Conservation (phyloP, 2,113 vertebrate species). For the Machaerirhynchus nigripectus region DNA sequence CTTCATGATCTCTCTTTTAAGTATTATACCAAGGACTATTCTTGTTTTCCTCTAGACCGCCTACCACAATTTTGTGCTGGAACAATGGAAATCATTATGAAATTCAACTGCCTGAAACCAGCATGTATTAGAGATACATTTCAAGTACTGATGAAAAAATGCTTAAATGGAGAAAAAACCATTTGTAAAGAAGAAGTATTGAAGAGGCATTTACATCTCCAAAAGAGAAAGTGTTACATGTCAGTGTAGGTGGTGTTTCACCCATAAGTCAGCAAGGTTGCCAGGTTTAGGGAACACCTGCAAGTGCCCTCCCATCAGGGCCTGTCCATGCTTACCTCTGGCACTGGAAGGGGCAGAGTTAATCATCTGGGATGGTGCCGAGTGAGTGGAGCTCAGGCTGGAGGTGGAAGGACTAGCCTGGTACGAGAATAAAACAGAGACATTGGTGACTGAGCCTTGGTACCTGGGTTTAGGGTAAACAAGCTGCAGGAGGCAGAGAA, state of each 20-base stretch:
- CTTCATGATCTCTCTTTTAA: constrained; percentile 18
- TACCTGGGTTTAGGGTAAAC: constrained; percentile 57
- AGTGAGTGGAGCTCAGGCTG: constrained; percentile 93
- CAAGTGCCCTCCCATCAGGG: not conserved
- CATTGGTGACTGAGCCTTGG: constrained; percentile 68
- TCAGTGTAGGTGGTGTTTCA: not conserved
- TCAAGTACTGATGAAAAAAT: not conserved
- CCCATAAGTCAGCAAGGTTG: not conserved
- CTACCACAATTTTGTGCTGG: not conserved
- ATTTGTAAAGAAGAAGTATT: not conserved
- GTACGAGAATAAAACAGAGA: constrained; percentile 72
- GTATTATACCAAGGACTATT: not conserved
- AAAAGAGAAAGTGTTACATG: not conserved
- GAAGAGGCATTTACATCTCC: not conserved
- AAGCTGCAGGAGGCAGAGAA: constrained; percentile 66
- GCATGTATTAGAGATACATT: not conserved
- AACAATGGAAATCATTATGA: not conserved
- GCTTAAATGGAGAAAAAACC: not conserved
- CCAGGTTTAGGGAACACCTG: not conserved
- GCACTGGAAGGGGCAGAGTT: constrained; percentile 93
- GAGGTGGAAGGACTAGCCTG: constrained; percentile 95
- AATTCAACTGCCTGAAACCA: not conserved
- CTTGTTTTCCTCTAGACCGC: not conserved
- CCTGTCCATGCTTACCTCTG: constrained; percentile 82
- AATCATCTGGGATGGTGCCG: constrained; percentile 90